These are phyloP conservation scores for Coboldia fuscipes DNA, from an alignment of 1,140 invertebrate genomes.

Conservation along the genomic window DNA sequence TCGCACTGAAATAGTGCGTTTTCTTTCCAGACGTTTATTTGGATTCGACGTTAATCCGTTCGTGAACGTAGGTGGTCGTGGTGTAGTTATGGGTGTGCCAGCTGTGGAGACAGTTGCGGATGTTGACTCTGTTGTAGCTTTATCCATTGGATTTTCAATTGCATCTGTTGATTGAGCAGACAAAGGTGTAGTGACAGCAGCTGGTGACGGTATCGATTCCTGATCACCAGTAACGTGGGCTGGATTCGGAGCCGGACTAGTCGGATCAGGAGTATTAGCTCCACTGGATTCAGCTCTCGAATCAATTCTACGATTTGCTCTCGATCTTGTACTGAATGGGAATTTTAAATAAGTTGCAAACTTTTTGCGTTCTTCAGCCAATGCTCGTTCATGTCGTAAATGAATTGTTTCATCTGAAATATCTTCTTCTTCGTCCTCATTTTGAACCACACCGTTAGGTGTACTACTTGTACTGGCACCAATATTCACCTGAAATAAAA, in stretches of 20 bases:
- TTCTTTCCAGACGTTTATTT: constrained; percentile 17
- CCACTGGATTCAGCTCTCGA: constrained; percentile 46
- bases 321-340: constrained; percentile 30
- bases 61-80: not conserved
- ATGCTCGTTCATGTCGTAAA: constrained; percentile 44
- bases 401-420: constrained; percentile 45
- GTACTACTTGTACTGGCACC: not conserved
- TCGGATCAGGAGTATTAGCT: constrained; percentile 45
- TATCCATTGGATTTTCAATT: not conserved
- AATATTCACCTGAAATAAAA: not conserved
- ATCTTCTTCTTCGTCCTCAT: constrained; percentile 35
- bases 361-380: constrained; percentile 57
- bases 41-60: not conserved
- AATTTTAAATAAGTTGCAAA: constrained; percentile 50
- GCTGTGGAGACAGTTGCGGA: not conserved
- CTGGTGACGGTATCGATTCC: constrained; percentile 29
- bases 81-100: not conserved
- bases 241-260: constrained; percentile 16
- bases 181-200: constrained; percentile 24
- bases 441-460: not conserved
- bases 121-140: not conserved
- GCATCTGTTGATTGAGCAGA: constrained; percentile 11
- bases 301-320: constrained; percentile 36
- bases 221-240: constrained; percentile 9
- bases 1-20: constrained; percentile 23